Conservation (phyloP, 2,113 vertebrate species). For the Puffinus mauretanicus region DNA sequence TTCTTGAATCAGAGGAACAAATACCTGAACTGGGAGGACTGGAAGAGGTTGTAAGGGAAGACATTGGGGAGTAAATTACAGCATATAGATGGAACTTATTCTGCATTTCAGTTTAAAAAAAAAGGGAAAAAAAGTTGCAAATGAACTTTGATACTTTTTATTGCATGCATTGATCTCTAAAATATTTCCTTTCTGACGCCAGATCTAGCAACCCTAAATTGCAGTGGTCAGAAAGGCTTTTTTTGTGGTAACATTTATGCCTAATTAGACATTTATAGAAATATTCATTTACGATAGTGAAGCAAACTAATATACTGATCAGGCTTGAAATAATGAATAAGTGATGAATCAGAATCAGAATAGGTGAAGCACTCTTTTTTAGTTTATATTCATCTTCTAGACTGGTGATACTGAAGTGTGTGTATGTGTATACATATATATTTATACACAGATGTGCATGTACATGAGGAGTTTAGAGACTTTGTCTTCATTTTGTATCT, state of each 20-base stretch:
- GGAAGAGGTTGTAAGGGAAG: neutral
- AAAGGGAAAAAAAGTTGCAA: neutral
- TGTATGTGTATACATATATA: accelerated
- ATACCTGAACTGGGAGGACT: neutral
- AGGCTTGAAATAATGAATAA: neutral
- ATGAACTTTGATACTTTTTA: neutral
- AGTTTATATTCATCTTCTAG: neutral
- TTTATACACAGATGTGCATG: neutral
- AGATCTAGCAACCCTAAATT: neutral
- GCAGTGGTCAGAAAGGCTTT: neutral
- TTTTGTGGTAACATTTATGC: neutral
- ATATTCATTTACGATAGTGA: neutral
- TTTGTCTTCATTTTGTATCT: neutral
- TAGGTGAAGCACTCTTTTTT: neutral
- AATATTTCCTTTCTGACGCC: neutral
- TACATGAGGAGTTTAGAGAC: neutral
- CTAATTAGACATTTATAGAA: neutral
- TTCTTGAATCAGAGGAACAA: neutral
- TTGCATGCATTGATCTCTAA: neutral
- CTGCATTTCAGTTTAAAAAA: neutral
- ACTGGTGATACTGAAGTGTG: neutral
- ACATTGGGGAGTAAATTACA: neutral
- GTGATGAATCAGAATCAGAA: neutral
- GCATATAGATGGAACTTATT: neutral
- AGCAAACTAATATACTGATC: neutral